Conservation (phyloP, 2,888 invertebrate genomes). For the Oeneis ivallda region DNA sequence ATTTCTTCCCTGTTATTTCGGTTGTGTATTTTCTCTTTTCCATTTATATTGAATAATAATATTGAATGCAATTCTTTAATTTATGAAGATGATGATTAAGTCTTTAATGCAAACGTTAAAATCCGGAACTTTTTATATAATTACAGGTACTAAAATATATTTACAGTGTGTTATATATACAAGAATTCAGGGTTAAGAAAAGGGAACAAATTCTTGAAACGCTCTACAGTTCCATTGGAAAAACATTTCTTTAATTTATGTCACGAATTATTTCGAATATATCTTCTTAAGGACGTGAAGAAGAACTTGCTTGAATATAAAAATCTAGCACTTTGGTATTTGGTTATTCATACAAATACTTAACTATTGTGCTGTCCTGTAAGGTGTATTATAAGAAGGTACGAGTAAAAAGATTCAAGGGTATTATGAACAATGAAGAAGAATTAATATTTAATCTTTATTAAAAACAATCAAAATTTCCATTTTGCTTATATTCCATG, state of each 20-base stretch:
- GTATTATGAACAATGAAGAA: background rate
- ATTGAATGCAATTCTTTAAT: background rate
- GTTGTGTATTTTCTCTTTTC: constrained; percentile 35
- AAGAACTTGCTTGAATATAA: too few relatives aligned
- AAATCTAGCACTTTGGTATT: constrained; percentile 1
- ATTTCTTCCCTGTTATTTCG: constrained; percentile 18
- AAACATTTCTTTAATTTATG: background rate
- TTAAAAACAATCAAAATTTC: background rate
- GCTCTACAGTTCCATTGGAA: background rate
- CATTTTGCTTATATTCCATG: background rate
- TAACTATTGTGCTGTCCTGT: too few relatives aligned
- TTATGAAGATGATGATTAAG: background rate
- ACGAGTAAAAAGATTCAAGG: background rate
- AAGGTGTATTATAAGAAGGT: too few relatives aligned
- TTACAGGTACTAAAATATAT: constrained; percentile 37
- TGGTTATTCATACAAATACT: constrained; percentile 12
- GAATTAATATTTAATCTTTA: too few relatives aligned
- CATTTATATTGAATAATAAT: constrained; percentile 1
- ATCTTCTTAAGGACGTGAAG: too few relatives aligned
- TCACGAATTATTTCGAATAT: background rate
- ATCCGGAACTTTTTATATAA: constrained; percentile 25
- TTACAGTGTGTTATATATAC: constrained; percentile 38
- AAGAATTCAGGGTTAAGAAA: constrained; percentile 16
- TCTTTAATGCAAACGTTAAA: constrained; percentile 6
- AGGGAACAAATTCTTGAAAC: background rate